Evolutionary conservation across 2,797 vertebrate genomes (phyloP).

Genomic region (Ciconia nigra): DNA sequence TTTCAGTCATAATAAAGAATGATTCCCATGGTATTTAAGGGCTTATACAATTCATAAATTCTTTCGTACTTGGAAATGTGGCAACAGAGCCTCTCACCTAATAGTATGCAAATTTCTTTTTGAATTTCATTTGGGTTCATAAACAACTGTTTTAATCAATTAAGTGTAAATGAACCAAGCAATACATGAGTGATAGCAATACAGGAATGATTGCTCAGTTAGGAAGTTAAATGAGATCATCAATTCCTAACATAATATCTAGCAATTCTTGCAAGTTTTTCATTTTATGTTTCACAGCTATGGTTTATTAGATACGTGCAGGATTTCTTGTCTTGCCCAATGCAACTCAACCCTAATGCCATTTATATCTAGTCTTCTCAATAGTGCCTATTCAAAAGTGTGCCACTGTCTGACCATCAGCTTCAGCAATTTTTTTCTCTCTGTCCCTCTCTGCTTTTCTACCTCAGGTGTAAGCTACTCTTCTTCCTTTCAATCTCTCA

Average conservation of each 20-base stretch:
- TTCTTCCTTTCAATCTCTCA: neutral
- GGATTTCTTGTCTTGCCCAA: neutral
- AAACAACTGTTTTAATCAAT: neutral
- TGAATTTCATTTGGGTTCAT: neutral
- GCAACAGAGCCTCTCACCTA: neutral
- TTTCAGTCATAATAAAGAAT: constrained; percentile 1
- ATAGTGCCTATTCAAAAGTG: neutral
- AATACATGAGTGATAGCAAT: neutral
- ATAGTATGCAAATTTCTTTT: neutral
- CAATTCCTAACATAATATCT: neutral
- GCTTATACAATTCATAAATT: neutral
- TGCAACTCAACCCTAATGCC: neutral
- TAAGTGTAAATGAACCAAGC: neutral
- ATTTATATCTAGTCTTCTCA: neutral
- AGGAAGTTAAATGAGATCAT: neutral
- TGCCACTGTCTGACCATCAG: neutral
- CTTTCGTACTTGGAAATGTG: neutral
- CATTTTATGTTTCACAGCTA: neutral
- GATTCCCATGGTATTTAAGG: neutral
- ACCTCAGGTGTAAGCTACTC: neutral
- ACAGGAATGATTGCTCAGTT: neutral
- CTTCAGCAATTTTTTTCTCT: neutral
- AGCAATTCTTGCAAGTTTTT: neutral
- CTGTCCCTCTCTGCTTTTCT: neutral
- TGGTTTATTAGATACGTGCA: neutral